Evolutionary conservation across 2,113 vertebrate genomes (phyloP), one percentile per base, ranked within the genome.

Genomic region (Rousettus leschenaultii): DNA sequence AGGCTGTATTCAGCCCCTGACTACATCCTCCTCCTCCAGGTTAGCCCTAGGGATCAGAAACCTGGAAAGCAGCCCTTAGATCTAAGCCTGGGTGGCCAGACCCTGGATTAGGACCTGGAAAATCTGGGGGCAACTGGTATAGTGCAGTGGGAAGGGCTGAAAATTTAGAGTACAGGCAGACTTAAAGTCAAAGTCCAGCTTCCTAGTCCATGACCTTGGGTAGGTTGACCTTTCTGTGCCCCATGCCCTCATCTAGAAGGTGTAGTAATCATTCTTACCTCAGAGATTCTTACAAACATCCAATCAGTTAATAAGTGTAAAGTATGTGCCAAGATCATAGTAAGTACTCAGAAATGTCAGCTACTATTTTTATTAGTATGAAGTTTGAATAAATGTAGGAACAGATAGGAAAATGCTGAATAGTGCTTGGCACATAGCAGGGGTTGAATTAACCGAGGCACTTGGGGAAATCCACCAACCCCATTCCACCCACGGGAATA

Each of bases 371-470:
- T 75, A 86, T 94, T 91, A 83, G 45, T 70, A 71, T 53, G 66
- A 96, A 55, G 59, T 35, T 92, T 96, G 66, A 95, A 91, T 80
- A 93, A 94, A 86, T 88, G 66, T 7, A 77, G 28, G 89, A 87
- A 55, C 77, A 90, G 38, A 55, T n/a, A 90, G 70, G 77, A 96
- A 96, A 79, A 83, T 66, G 21, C 38, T 28, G 43, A 45, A 3
- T 61, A 61, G 80, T 59, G 35, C 33, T 89, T 92, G 84, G 80
- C 26, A 14, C 35, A 19, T 22, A 75, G 11, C 21, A 91, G 48
- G 28, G 13, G 65, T 21, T 3, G 7, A 83, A 38, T 51, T 65
- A 92, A 91, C 33, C 28, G 28, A 86, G 73, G 65, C 61, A 18
- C 6, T 43, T 43, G n/a, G 35, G 65, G 55, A 55, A 89, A 82